Evolutionary conservation across 2,113 vertebrate species (phyloP).

Genomic region (Anser cygnoides): DNA sequence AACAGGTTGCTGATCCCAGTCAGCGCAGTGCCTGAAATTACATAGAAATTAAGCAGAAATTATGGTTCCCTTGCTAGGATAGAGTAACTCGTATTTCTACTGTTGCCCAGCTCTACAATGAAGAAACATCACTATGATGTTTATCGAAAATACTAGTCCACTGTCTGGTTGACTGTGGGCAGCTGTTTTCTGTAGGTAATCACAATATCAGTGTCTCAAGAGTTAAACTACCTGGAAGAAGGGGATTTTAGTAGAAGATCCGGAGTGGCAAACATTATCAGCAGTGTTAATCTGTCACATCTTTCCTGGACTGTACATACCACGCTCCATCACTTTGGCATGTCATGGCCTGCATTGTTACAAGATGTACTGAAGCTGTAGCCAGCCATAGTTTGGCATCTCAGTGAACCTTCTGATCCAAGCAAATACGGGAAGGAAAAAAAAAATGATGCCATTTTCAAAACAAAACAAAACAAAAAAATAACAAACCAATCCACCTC

Average conservation of each 20-base stretch:
- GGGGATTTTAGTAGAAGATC: slow-evolving; percentile 41
- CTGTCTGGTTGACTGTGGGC: background rate
- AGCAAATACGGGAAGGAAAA: slow-evolving; percentile 50
- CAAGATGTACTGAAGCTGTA: slow-evolving; percentile 51
- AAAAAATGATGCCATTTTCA: background rate
- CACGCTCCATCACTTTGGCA: slow-evolving; percentile 49
- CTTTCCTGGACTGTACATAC: slow-evolving; percentile 43
- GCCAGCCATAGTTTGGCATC: slow-evolving; percentile 55
- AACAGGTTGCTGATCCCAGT: background rate
- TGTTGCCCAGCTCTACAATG: background rate
- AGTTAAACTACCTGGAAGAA: slow-evolving; percentile 52
- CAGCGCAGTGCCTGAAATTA: background rate
- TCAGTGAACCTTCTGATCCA: slow-evolving; percentile 54
- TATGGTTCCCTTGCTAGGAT: background rate
- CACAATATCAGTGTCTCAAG: background rate
- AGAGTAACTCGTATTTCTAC: background rate
- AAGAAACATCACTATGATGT: background rate
- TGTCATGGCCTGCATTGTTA: slow-evolving; percentile 61
- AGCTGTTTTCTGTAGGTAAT: background rate
- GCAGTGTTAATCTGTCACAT: slow-evolving; percentile 49
- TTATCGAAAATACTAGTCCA: background rate
- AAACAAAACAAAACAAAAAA: background rate
- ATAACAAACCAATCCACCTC: background rate
- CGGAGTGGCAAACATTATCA: slow-evolving; percentile 18
- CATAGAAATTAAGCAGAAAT: background rate